Evolutionary conservation across 2,797 vertebrate species (phyloP).

Genomic region (Sebastiscus albofasciatus): DNA sequence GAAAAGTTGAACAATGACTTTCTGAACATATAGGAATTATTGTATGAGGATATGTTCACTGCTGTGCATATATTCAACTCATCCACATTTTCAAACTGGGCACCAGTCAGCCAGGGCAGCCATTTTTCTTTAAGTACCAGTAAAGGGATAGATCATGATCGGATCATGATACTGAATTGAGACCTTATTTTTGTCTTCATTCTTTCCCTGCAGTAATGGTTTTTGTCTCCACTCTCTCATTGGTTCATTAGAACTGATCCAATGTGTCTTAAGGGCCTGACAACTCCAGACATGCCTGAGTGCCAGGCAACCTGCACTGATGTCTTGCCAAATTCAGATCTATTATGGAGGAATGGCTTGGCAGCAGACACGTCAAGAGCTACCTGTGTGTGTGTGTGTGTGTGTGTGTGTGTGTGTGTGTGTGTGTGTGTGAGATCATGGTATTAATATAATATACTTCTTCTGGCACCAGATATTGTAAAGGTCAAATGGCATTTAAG

Average conservation of each 20-base stretch:
- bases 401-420: background rate
- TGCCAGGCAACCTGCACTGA: constrained; percentile 27
- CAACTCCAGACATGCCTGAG: constrained; percentile 57
- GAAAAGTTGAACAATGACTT: background rate
- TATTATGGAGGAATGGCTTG: constrained; percentile 54
- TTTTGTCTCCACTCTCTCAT: constrained; percentile 17
- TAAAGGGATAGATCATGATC: no score
- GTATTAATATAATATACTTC: background rate
- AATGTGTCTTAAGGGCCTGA: constrained; percentile 23
- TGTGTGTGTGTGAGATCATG: background rate
- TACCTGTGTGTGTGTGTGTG: constrained; percentile 4
- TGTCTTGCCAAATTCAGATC: constrained; percentile 54
- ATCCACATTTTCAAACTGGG: background rate
- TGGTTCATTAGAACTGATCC: constrained; percentile 28
- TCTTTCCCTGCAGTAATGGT: constrained; percentile 29
- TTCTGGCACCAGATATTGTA: background rate
- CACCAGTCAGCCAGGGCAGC: background rate
- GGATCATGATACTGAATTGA: background rate
- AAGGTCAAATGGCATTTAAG: background rate
- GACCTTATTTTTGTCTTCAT: background rate
- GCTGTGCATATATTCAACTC: background rate
- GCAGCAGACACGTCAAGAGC: constrained; percentile 23
- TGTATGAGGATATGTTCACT: background rate
- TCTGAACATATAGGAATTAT: fast-evolving
- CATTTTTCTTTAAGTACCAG: background rate